These are phyloP conservation scores for Alaudala cheleensis DNA, from an alignment of 2,113 vertebrate genomes.

Conservation along the genomic window DNA sequence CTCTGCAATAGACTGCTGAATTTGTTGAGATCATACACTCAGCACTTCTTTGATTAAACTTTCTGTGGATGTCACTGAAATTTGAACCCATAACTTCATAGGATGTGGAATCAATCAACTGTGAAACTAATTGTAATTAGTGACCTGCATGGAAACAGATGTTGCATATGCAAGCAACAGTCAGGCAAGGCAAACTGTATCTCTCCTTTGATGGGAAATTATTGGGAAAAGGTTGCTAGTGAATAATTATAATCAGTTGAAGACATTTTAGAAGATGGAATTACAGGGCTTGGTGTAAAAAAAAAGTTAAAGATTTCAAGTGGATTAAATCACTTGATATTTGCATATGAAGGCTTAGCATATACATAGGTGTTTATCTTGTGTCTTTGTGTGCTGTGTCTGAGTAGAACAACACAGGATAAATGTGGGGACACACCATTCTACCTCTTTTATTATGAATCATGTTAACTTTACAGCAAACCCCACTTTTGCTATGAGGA, in stretches of 20 bases:
- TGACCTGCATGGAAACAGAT: background rate
- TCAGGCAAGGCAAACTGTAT: background rate
- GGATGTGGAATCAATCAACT: background rate
- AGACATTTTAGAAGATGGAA: background rate
- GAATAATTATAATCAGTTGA: background rate
- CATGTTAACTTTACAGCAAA: background rate
- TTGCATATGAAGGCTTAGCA: background rate
- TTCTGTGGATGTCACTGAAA: background rate
- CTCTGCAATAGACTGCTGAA: background rate
- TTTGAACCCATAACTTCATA: background rate
- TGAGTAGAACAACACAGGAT: background rate
- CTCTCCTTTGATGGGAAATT: background rate
- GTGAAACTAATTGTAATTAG: background rate
- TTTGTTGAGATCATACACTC: background rate
- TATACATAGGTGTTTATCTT: background rate
- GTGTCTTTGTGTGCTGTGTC: background rate
- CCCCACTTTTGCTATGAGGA: background rate
- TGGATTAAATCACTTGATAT: background rate
- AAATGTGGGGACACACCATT: accelerated
- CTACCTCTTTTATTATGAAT: background rate
- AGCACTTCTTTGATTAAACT: background rate
- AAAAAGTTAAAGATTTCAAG: background rate
- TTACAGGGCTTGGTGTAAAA: background rate
- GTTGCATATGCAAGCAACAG: background rate
- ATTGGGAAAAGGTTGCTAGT: background rate